These are phyloP conservation scores for Gnathochromis pfefferi DNA, from an alignment of 2,113 vertebrate genomes.

Conservation along the genomic window DNA sequence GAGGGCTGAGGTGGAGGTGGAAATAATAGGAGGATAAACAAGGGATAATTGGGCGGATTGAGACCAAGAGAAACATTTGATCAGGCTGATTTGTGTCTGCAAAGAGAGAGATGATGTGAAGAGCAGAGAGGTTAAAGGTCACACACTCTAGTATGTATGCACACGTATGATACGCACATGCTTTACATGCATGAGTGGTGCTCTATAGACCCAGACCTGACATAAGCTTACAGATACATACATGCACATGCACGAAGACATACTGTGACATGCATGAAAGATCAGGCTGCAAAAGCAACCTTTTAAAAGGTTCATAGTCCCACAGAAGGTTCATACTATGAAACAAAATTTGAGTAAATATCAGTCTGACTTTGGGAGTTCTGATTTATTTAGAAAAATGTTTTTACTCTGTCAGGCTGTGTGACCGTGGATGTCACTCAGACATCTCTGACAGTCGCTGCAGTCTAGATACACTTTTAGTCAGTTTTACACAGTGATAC, in stretches of 20 bases:
- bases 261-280: neutral
- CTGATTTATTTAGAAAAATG: neutral
- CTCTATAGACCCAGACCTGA: neutral
- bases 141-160: slow-evolving; percentile 2
- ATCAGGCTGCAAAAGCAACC: neutral
- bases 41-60: slow-evolving; percentile 80
- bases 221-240: neutral
- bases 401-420: neutral
- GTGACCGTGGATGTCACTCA: neutral
- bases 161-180: neutral
- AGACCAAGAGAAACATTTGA: slow-evolving; percentile 60
- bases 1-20: neutral
- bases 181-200: neutral
- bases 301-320: neutral
- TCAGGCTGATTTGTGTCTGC: slow-evolving; percentile 73
- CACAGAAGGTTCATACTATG: neutral
- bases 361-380: neutral
- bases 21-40: slow-evolving; percentile 55
- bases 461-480: neutral
- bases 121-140: slow-evolving; percentile 63
- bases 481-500: slow-evolving; percentile 2
- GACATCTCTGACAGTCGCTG: neutral
- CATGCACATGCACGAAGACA: neutral
- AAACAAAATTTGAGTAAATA: neutral
- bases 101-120: slow-evolving; percentile 12